Evolutionary conservation across 2,888 invertebrate genomes (phyloP).

Genomic region (Venusia cambrica): DNA sequence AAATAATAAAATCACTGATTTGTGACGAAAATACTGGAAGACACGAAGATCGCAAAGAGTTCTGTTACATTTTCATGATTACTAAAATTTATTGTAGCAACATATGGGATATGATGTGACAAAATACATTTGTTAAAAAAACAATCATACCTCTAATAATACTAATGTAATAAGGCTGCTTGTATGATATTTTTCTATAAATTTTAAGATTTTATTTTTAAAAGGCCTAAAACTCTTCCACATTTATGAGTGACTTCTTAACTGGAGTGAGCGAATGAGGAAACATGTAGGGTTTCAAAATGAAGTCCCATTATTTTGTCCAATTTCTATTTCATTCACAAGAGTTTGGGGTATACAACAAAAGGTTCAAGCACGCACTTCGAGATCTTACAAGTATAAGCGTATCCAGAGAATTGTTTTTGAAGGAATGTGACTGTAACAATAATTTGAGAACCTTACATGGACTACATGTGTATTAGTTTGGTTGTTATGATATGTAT

Average conservation of each 20-base stretch:
- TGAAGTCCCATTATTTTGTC: constrained; percentile 38
- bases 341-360: constrained; percentile 38
- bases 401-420: constrained; percentile 39
- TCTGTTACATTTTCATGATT: constrained; percentile 8
- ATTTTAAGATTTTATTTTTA: too few relatives aligned
- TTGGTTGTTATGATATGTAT: too few relatives aligned
- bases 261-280: constrained; percentile 19
- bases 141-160: too few relatives aligned
- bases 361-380: constrained; percentile 44
- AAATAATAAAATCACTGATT: constrained; percentile 31
- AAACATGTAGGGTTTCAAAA: constrained; percentile 32
- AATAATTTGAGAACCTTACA: constrained; percentile 18
- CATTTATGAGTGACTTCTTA: too few relatives aligned
- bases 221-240: too few relatives aligned
- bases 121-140: too few relatives aligned
- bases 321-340: constrained; percentile 34
- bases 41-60: background rate
- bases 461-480: too few relatives aligned
- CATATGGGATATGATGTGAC: too few relatives aligned
- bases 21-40: constrained; percentile 8
- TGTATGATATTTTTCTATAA: too few relatives aligned
- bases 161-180: too few relatives aligned
- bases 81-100: constrained; percentile 1
- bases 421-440: constrained; percentile 33
- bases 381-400: constrained; percentile 40